Percentiles rank a stretch among this genome's conserved stretches.
phyloP scores from a whole-genome alignment of 2,888 invertebrate species.

The Pollenia angustigena region DNA sequence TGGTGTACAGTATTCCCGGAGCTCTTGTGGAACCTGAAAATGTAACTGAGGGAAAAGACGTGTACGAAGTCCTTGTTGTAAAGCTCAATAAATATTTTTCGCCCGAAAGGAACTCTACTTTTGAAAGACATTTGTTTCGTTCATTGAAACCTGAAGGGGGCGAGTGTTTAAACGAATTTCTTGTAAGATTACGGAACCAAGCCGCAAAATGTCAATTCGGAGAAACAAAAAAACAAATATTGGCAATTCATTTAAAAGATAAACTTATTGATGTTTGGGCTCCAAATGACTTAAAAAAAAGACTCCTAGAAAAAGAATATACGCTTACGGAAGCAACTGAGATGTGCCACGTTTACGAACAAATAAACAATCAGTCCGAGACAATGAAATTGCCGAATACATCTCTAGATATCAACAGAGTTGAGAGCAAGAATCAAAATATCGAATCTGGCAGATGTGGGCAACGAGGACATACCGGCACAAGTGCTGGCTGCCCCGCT shows the following conservation, averaged over 20 bases:
- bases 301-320: conserved; percentile 66
- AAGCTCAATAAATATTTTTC: conserved; percentile 49
- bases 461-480: too few species aligned
- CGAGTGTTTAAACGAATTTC: conserved; percentile 78
- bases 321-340: conserved; percentile 49
- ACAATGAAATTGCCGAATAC: conserved; percentile 49
- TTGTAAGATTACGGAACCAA: conserved; percentile 70
- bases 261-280: conserved; percentile 68
- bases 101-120: background rate
- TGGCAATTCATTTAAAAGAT: conserved; percentile 61
- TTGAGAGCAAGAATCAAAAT: conserved; percentile 47
- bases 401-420: conserved; percentile 32
- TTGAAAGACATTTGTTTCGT: conserved; percentile 75
- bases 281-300: conserved; percentile 65
- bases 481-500: too few species aligned
- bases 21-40: conserved; percentile 23
- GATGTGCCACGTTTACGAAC: conserved; percentile 66
- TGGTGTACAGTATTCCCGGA: conserved; percentile 45
- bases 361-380: conserved; percentile 64
- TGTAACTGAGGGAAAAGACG: conserved; percentile 6
- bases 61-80: conserved; percentile 23
- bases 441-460: conserved; percentile 44
- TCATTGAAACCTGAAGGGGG: conserved; percentile 76
- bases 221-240: conserved; percentile 60
- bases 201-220: conserved; percentile 41